Evolutionary conservation across 2,797 vertebrate species (phyloP).

Genomic region (Jordanella pulchra): DNA sequence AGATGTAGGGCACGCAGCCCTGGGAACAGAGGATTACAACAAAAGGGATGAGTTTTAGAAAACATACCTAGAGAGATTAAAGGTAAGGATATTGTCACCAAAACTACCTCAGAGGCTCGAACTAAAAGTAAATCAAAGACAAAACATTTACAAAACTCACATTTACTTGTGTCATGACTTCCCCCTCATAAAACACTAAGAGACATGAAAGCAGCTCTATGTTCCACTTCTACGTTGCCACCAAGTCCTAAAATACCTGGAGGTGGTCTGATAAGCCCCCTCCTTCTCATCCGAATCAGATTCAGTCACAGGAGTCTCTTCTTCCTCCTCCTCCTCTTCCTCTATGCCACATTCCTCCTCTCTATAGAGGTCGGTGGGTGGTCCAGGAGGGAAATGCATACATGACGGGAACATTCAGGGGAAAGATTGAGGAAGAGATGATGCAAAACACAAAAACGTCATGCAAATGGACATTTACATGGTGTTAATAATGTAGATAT

Average conservation of each 20-base stretch:
- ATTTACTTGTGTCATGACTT: not conserved
- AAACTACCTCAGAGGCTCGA: conserved; percentile 10
- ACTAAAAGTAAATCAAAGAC: conserved; percentile 6
- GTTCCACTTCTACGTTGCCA: conserved; percentile 5
- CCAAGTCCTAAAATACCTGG: conserved; percentile 74
- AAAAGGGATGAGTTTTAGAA: conserved; percentile 43
- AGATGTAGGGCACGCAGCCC: conserved; percentile 44
- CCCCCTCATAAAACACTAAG: not conserved
- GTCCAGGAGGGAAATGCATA: conserved; percentile 7
- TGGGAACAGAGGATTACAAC: conserved; percentile 53
- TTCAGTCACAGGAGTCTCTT: conserved; percentile 73
- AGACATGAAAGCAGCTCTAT: conserved; percentile 2
- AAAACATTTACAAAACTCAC: conserved; percentile 8
- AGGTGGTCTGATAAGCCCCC: conserved; percentile 66
- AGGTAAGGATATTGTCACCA: not conserved
- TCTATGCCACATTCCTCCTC: conserved; percentile 71
- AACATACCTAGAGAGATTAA: not conserved
- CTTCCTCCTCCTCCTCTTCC: conserved; percentile 42
- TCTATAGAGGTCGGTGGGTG: conserved; percentile 52
- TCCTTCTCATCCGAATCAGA: conserved; percentile 76
- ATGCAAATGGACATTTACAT: conserved; percentile 41
- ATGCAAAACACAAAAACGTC: conserved; percentile 36
- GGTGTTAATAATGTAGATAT: conserved; percentile 17
- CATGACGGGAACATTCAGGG: conserved; percentile 24
- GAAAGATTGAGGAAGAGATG: conserved; percentile 37